Evolutionary conservation across 1,140 invertebrate genomes (phyloP).

Genomic region (Ceratina australensis): DNA sequence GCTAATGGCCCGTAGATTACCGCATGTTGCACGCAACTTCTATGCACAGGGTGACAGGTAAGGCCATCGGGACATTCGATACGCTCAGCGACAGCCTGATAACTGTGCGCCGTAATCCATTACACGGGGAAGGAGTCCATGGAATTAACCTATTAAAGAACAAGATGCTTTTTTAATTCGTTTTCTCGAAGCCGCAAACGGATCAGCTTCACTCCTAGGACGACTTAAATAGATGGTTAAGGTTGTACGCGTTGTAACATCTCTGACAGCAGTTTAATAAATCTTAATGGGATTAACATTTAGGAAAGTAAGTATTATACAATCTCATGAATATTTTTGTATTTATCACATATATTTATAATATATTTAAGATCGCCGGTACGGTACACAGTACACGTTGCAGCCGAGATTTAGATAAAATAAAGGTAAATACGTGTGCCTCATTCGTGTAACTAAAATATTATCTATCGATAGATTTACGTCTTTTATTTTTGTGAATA

Average conservation of each 20-base stretch:
- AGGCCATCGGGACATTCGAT: conserved; percentile 56
- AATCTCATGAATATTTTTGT: no score
- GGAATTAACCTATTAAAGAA: conserved; percentile 29
- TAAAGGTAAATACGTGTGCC: no score
- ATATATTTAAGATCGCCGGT: background rate
- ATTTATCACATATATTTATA: no score
- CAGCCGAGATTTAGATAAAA: background rate
- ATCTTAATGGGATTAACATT: no score
- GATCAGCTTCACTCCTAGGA: background rate
- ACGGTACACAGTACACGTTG: background rate
- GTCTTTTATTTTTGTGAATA: conserved; percentile 4
- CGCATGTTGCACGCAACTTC: conserved; percentile 69
- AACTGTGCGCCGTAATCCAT: conserved; percentile 41
- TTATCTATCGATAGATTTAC: conserved; percentile 32
- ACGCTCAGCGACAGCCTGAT: conserved; percentile 48
- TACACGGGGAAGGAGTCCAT: background rate
- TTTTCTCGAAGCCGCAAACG: background rate
- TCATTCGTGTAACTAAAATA: no score
- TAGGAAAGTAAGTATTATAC: no score
- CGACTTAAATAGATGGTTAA: background rate
- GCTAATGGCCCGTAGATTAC: conserved; percentile 77
- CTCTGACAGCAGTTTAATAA: no score
- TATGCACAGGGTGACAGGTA: conserved; percentile 58
- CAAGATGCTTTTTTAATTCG: background rate
- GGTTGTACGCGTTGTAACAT: no score